phyloP scores from a whole-genome alignment of 2,113 vertebrate species.

The Nanorana parkeri region DNA sequence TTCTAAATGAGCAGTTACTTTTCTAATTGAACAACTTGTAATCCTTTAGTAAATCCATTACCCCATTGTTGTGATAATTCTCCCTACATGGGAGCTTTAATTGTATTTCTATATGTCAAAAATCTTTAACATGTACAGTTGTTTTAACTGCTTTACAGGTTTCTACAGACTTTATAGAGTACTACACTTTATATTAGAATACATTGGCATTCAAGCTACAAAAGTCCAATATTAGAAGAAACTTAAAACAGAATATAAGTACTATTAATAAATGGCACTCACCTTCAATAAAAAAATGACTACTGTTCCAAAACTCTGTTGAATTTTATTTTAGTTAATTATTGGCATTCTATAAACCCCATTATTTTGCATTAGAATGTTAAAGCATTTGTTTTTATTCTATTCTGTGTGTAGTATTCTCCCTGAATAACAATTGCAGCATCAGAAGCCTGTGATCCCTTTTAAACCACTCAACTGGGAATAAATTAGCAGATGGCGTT shows the following conservation, averaged over 20 bases:
- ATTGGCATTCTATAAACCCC: slow-evolving; percentile 2
- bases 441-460: slow-evolving; percentile 27
- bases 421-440: slow-evolving; percentile 49
- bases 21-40: too few relatives aligned
- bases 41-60: too few relatives aligned
- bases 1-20: too few relatives aligned
- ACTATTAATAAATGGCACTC: background rate
- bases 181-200: too few relatives aligned
- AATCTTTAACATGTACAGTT: too few relatives aligned
- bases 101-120: too few relatives aligned
- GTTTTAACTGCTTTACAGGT: too few relatives aligned
- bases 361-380: slow-evolving; percentile 20
- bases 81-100: too few relatives aligned
- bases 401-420: slow-evolving; percentile 25
- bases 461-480: slow-evolving; percentile 44
- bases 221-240: background rate
- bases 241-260: background rate
- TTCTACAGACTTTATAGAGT: too few relatives aligned
- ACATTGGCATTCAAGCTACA: background rate
- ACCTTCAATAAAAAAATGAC: slow-evolving; percentile 40
- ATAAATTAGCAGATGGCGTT: slow-evolving; percentile 54
- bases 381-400: slow-evolving; percentile 44
- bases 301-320: background rate
- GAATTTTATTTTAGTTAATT: slow-evolving; percentile 25
- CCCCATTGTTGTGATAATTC: too few relatives aligned